Evolutionary conservation across 2,888 invertebrate species (phyloP), one percentile per base, ranked within the genome.

Genomic region (Trichogramma evanescens): DNA sequence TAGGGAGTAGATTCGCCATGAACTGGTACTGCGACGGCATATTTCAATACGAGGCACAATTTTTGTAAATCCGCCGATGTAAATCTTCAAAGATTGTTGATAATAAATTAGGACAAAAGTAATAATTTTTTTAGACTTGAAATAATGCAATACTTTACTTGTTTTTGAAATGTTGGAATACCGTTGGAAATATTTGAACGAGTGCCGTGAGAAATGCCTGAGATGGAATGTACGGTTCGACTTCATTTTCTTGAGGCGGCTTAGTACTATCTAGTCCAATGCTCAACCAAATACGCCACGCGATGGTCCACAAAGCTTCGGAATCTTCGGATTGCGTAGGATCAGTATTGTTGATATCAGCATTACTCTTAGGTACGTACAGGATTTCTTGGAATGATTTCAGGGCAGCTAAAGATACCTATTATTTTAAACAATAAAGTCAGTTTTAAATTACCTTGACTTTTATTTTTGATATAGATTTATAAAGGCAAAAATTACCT

Each of bases 301-400:
- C 92, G 57, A 88, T 85, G 49, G 82, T 81, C 93, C 93, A 93
- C 70, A 91, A 81, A 66, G 87, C 82, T 72, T 82, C 79, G 0
- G 75, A 72, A 68, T 82, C 83, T 70, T 81, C 76, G 4, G 78
- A 71, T 48, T 72, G 76, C 8, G 70, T 68, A 10, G 69, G 68
- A 53, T 74, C 74, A 13, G 65, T 78, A 71, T 76, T 78, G 61
- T 83, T 77, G 50, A 71, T 71, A 26, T 26, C 26, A 26, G 26
- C 26, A 26, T 26, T 26, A 67, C 80, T 81, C 72, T 86, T 86
- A 69, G 84, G 86, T 51, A 81, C 72, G 69, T 89, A 88, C 67
- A 97, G 84, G 68, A 97, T 92, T 78, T 98, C 97, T 81, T 98
- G 97, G 79, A 98, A 93, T 9, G 96, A 95, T 79, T 97, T 96